Percentiles rank a stretch among this genome's conserved stretches.
These are phyloP conservation scores for Aleiodes alternator DNA, from an alignment of 2,888 invertebrate genomes.

Conservation along the genomic window DNA sequence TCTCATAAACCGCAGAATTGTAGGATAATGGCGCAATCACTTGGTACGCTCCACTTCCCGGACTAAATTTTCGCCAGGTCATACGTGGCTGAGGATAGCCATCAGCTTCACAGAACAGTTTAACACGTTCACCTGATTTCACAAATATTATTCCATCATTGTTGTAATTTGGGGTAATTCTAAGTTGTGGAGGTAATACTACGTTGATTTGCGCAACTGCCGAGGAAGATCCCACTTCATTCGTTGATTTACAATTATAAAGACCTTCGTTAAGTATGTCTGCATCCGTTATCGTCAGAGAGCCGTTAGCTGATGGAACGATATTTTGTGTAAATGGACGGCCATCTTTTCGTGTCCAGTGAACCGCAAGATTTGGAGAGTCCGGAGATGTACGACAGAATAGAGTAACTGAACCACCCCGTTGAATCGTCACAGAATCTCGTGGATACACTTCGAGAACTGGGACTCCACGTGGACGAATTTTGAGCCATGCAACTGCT, in stretches of 20 bases:
- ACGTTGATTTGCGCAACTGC: slow-evolving; percentile 84
- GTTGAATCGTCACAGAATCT: slow-evolving; percentile 79
- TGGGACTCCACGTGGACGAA: slow-evolving; percentile 90
- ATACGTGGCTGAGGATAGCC: slow-evolving; percentile 89
- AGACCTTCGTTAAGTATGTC: slow-evolving; percentile 87
- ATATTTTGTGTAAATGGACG: slow-evolving; percentile 81
- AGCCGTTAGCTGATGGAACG: slow-evolving; percentile 81
- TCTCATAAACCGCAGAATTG: too few relatives aligned
- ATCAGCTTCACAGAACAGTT: slow-evolving; percentile 85
- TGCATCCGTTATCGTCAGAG: slow-evolving; percentile 81
- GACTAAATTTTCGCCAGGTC: slow-evolving; percentile 77
- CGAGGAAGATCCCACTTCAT: slow-evolving; percentile 84
- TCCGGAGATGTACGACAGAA: slow-evolving; percentile 87
- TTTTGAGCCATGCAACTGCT: slow-evolving; percentile 85
- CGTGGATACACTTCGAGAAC: slow-evolving; percentile 86
- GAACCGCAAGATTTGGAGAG: slow-evolving; percentile 84
- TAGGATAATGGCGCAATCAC: too few relatives aligned
- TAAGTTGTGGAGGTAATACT: slow-evolving; percentile 81
- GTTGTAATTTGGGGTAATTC: slow-evolving; percentile 77
- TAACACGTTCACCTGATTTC: slow-evolving; percentile 82
- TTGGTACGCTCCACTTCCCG: too few relatives aligned
- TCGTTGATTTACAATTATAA: slow-evolving; percentile 91
- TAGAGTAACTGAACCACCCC: slow-evolving; percentile 84
- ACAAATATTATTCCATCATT: slow-evolving; percentile 77
- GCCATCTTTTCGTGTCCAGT: slow-evolving; percentile 87